Evolutionary conservation across 2,888 invertebrate genomes (phyloP).

Genomic region (Pimpla rufipes): DNA sequence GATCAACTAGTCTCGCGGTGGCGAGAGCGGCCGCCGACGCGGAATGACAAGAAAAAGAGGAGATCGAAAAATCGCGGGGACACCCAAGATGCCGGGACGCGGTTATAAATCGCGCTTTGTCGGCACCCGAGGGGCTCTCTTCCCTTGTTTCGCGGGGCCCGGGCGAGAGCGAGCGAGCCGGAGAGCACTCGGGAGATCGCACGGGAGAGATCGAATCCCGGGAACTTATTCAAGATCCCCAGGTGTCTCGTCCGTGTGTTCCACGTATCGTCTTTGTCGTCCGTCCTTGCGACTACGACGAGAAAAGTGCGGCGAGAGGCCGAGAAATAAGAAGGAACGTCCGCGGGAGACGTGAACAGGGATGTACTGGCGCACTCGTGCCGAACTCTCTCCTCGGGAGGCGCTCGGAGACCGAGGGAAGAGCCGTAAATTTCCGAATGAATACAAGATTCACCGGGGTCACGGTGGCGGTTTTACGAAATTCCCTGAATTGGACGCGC

Average conservation of each 20-base stretch:
- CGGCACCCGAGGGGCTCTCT: slow-evolving; percentile 64
- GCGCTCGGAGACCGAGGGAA: slow-evolving; percentile 26
- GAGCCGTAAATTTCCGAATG: slow-evolving; percentile 63
- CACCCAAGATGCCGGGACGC: slow-evolving; percentile 64
- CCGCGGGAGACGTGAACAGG: slow-evolving; percentile 37
- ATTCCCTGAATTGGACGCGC: slow-evolving; percentile 18
- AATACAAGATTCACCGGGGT: slow-evolving; percentile 47
- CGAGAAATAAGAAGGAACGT: slow-evolving; percentile 57
- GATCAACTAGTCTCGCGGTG: slow-evolving; percentile 23
- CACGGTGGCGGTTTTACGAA: slow-evolving; percentile 57
- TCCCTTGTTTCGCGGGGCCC: slow-evolving; percentile 60
- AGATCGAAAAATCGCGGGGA: slow-evolving; percentile 63
- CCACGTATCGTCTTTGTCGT: slow-evolving; percentile 53
- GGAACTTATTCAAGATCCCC: slow-evolving; percentile 67
- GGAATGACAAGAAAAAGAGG: slow-evolving; percentile 47
- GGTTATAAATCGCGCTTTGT: slow-evolving; percentile 68
- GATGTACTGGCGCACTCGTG: slow-evolving; percentile 23
- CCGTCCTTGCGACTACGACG: slow-evolving; percentile 34
- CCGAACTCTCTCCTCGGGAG: slow-evolving; percentile 46
- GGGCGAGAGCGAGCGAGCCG: slow-evolving; percentile 8
- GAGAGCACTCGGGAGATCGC: slow-evolving; percentile 42
- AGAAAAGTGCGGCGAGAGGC: slow-evolving; percentile 24
- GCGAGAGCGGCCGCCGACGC: not conserved
- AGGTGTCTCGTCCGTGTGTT: slow-evolving; percentile 59
- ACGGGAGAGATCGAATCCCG: slow-evolving; percentile 66